Evolutionary conservation across 2,888 invertebrate genomes (phyloP), one percentile per base, ranked within the genome.

Genomic region (Palloptera scutellata): DNA sequence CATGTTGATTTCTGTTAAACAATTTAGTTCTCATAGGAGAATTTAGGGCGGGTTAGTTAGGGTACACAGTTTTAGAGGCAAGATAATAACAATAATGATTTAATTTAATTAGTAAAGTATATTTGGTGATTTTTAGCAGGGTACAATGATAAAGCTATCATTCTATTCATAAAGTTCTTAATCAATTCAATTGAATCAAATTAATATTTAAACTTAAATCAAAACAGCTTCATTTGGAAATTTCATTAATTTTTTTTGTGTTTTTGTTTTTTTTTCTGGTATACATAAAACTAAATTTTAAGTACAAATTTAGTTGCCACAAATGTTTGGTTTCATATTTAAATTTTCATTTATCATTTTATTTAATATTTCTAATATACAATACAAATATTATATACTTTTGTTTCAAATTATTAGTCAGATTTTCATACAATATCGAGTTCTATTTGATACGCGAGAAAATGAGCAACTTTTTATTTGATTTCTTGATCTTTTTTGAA

Each of bases 91-190:
- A 30, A 6, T 30, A 4, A 30, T 30, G 6, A 30, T 30, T 30
- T 30, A 6, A 30, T 4, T 30, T 30, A 30, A 6, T 30, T 30
- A 30, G 30, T 30, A 30, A 4, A 30, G 30, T 30, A 4, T 2
- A 4, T 30, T 43, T 40, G 40, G 42, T 20, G 58, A 48, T 10
- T 66, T 70, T 30, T 30, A 30, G 30, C 3, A 30, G 30, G 30
- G 30, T 30, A 30, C 6, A 6, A 30, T 30, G 30, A 30, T 2
- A 30, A 30, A 30, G 30, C 64, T 61, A 40, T 45, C 61, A 53
- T 30, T 61, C 64, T 64, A 59, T 20, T 45, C 58, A 48, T 59
- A 51, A 55, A 53, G 54, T 66, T 65, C 30, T 30, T 53, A 65
- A 59, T 13, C 12, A 30, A 11, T 41, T 17, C 17, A 19, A n/a